These are phyloP conservation scores for Chanos chanos DNA, from an alignment of 2,797 vertebrate species.

Conservation along the genomic window DNA sequence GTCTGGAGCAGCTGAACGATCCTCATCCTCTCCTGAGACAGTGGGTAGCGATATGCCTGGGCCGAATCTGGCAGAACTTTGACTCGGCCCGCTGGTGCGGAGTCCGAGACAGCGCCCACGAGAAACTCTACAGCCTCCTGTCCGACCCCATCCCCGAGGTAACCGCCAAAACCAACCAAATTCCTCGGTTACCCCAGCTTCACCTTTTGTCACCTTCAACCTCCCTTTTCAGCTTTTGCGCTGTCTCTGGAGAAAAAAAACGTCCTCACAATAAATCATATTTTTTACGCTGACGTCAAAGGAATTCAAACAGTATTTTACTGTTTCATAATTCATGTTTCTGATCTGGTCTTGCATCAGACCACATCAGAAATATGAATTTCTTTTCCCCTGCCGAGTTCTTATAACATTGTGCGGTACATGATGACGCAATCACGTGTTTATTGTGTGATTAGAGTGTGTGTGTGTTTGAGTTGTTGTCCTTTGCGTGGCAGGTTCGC, in stretches of 20 bases:
- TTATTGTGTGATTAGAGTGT: background rate
- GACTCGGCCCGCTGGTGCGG: constrained; percentile 96
- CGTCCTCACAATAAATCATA: no score
- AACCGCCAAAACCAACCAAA: background rate
- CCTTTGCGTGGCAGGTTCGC: constrained; percentile 75
- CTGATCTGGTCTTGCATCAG: no score
- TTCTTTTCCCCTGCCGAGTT: no score
- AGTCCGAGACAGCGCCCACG: constrained; percentile 93
- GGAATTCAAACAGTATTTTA: no score
- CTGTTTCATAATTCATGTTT: no score
- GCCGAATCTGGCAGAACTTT: constrained; percentile 97
- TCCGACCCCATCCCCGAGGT: constrained; percentile 96
- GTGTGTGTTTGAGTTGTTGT: background rate
- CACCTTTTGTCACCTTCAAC: no score
- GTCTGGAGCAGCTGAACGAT: constrained; percentile 94
- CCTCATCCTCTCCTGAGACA: constrained; percentile 93
- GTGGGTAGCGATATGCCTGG: constrained; percentile 97
- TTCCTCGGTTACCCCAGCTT: no score
- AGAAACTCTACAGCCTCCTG: constrained; percentile 95
- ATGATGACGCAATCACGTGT: background rate
- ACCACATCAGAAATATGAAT: no score
- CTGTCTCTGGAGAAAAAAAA: no score
- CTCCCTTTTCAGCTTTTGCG: no score
- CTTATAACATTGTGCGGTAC: background rate
- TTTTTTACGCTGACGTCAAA: no score